A percentile compares a stretch with the other conserved stretches of the same genome.
phyloP scores from a whole-genome alignment of 2,888 invertebrate species.

The Harpalus rubripes region DNA sequence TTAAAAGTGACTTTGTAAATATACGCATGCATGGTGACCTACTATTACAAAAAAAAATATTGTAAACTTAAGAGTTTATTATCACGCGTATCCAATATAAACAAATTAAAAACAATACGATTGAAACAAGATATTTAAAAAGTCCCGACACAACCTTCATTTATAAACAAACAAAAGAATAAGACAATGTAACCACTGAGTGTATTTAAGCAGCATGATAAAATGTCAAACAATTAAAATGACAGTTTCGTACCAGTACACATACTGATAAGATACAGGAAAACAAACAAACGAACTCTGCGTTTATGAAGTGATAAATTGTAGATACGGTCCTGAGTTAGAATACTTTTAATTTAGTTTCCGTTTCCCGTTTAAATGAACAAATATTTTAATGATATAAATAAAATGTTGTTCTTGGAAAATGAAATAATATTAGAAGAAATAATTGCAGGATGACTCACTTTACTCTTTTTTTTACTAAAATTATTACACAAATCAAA shows the following conservation, averaged over 20 bases:
- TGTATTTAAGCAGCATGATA: not conserved
- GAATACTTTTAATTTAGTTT: conserved; percentile 12
- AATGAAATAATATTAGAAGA: not conserved
- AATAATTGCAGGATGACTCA: not conserved
- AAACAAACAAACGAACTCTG: conserved; percentile 1
- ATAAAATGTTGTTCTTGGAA: conserved; percentile 23
- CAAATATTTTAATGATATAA: conserved; percentile 5
- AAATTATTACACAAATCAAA: not conserved
- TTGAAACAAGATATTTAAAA: too few species aligned
- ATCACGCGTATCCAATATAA: too few species aligned
- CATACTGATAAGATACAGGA: conserved; percentile 23
- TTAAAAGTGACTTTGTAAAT: not conserved
- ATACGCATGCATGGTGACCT: not conserved
- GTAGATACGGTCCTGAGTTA: conserved; percentile 1
- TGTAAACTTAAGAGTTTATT: too few species aligned
- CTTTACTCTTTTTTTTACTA: conserved; percentile 1
- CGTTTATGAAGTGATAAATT: conserved; percentile 8
- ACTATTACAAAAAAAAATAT: not conserved
- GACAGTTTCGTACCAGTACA: conserved; percentile 11
- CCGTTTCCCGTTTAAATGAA: not conserved
- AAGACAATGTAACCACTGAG: not conserved
- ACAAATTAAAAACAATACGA: too few species aligned
- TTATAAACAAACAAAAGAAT: not conserved
- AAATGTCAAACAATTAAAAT: conserved; percentile 6
- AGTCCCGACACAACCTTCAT: not conserved